Conservation (phyloP, 2,113 vertebrate genomes). For the Sinocyclocheilus anophthalmus region DNA sequence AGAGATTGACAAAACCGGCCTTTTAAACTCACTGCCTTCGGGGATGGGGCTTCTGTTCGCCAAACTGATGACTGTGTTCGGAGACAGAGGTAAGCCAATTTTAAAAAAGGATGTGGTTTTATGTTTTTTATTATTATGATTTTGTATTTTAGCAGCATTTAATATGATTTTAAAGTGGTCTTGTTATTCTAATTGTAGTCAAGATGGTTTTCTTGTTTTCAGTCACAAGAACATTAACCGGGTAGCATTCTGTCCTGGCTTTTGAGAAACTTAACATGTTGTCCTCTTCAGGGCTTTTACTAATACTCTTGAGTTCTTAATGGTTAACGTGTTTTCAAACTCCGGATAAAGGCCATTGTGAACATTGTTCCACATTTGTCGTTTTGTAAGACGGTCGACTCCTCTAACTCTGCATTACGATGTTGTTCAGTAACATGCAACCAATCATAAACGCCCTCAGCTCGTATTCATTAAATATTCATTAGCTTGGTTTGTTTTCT, state of each 20-base stretch:
- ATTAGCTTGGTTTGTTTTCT: neutral
- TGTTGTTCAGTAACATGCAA: neutral
- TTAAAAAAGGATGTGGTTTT: neutral
- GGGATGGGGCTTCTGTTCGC: conserved; percentile 76
- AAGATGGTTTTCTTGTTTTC: neutral
- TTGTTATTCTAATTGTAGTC: neutral
- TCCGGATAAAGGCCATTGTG: neutral
- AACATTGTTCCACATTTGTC: neutral
- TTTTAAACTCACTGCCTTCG: conserved; percentile 6
- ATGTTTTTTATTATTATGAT: neutral
- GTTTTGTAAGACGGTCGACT: neutral
- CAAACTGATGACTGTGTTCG: conserved; percentile 79
- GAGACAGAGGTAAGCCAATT: conserved; percentile 70
- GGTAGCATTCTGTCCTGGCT: neutral
- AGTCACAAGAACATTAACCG: too few species aligned
- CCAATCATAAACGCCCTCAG: neutral
- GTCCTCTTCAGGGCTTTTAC: neutral
- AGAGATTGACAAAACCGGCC: neutral
- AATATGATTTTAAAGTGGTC: neutral
- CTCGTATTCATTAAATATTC: neutral
- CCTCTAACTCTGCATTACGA: neutral
- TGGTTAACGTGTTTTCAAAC: neutral
- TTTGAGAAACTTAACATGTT: neutral
- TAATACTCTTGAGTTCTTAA: neutral
- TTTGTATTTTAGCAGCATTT: neutral